Evolutionary conservation across 2,113 vertebrate species (phyloP).

Genomic region (Perognathus longimembris): DNA sequence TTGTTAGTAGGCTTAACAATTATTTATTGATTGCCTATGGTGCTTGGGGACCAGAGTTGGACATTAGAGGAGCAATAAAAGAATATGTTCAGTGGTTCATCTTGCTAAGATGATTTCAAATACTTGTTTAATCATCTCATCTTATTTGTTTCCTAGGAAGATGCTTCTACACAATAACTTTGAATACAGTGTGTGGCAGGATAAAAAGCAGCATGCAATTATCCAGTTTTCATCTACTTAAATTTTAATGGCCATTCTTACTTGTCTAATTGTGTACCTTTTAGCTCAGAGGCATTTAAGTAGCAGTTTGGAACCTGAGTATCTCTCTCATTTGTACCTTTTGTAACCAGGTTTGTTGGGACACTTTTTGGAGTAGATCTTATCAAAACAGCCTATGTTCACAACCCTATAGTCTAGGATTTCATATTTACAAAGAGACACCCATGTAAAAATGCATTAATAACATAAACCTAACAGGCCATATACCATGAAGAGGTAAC

Average conservation of each 20-base stretch:
- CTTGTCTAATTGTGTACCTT: slow-evolving; percentile 65
- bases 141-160: slow-evolving; percentile 71
- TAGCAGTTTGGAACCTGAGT: slow-evolving; percentile 53
- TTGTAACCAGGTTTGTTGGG: not conserved
- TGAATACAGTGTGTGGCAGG: slow-evolving; percentile 61
- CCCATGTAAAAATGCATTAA: not conserved
- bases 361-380: not conserved
- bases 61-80: not conserved
- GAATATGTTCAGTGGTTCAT: not conserved
- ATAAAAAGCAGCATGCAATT: slow-evolving; percentile 68
- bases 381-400: not conserved
- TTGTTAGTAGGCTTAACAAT: slow-evolving; percentile 45
- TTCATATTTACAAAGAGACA: slow-evolving; percentile 3
- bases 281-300: slow-evolving; percentile 59
- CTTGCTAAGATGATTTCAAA: not conserved
- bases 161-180: slow-evolving; percentile 61
- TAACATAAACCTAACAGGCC: not conserved
- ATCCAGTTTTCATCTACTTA: slow-evolving; percentile 72
- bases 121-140: slow-evolving; percentile 65
- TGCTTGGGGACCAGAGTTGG: not conserved
- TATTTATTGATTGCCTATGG: slow-evolving; percentile 31
- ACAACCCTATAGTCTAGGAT: not conserved
- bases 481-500: not conserved
- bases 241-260: slow-evolving; percentile 70
- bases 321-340: slow-evolving; percentile 39